Conservation (phyloP, 2,797 vertebrate species). For the Myiothlypis chrysogaster region DNA sequence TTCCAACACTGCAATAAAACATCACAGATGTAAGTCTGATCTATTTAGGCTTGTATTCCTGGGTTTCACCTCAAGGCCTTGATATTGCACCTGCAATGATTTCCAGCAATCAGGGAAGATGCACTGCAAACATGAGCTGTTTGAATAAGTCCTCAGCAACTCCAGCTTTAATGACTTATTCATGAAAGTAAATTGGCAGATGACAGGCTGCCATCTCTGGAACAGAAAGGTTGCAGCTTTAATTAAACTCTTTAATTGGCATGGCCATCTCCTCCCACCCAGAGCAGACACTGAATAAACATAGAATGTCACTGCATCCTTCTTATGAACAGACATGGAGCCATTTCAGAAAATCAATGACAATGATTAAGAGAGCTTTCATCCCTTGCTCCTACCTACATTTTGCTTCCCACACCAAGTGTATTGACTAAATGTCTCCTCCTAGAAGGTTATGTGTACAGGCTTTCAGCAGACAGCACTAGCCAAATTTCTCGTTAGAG, state of each 20-base stretch:
- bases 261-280: not conserved
- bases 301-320: slow-evolving; percentile 9
- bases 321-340: not conserved
- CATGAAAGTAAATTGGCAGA: slow-evolving; percentile 31
- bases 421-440: slow-evolving; percentile 47
- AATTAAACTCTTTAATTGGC: slow-evolving; percentile 54
- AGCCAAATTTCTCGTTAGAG: not conserved
- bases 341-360: slow-evolving; percentile 49
- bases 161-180: slow-evolving; percentile 37
- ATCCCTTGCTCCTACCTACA: slow-evolving; percentile 3
- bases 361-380: slow-evolving; percentile 49
- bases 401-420: slow-evolving; percentile 34
- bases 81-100: not conserved
- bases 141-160: not conserved
- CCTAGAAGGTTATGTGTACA: not conserved
- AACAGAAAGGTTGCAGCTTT: slow-evolving; percentile 44
- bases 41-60: not conserved
- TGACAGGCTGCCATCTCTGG: not conserved
- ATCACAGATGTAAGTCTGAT: not conserved
- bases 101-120: not conserved
- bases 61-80: not conserved
- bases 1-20: not conserved
- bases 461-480: not conserved
- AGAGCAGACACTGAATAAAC: slow-evolving; percentile 20
- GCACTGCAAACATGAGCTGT: not conserved